phyloP scores from a whole-genome alignment of 2,888 invertebrate genomes.

The Elaeidobius kamerunicus region DNA sequence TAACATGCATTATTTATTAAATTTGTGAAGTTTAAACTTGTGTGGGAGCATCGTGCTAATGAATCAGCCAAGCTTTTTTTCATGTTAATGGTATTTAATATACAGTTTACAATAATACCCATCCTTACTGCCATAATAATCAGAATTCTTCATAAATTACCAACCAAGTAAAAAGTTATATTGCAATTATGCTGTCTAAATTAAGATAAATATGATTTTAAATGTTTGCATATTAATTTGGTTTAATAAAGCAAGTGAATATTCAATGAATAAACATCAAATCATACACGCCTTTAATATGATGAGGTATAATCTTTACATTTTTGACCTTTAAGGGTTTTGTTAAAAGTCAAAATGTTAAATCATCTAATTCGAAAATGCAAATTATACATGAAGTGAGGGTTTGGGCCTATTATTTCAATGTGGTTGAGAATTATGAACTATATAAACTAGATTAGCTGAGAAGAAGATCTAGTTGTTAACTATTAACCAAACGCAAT shows the following conservation, averaged over 20 bases:
- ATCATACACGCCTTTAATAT: not conserved
- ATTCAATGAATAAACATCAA: constrained; percentile 2
- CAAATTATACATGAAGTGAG: not conserved
- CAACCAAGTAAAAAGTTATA: too few species aligned
- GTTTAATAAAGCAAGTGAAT: not conserved
- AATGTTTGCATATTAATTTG: constrained; percentile 1
- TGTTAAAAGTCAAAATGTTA: not conserved
- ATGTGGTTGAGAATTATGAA: not conserved
- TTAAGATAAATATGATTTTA: too few species aligned
- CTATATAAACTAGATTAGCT: constrained; percentile 1
- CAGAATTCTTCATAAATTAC: too few species aligned
- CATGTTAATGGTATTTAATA: too few species aligned
- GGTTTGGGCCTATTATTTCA: not conserved
- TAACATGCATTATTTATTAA: too few species aligned
- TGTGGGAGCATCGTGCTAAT: too few species aligned
- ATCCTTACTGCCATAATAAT: too few species aligned
- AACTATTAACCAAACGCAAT: not conserved
- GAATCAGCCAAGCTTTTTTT: too few species aligned
- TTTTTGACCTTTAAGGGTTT: not conserved
- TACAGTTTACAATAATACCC: too few species aligned
- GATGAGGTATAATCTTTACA: not conserved
- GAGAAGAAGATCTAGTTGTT: constrained; percentile 1
- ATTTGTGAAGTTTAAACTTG: too few species aligned
- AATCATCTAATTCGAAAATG: not conserved
- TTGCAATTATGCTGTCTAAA: too few species aligned